These are phyloP conservation scores for Bombyx mandarina DNA, from an alignment of 1,140 invertebrate genomes.

Conservation along the genomic window DNA sequence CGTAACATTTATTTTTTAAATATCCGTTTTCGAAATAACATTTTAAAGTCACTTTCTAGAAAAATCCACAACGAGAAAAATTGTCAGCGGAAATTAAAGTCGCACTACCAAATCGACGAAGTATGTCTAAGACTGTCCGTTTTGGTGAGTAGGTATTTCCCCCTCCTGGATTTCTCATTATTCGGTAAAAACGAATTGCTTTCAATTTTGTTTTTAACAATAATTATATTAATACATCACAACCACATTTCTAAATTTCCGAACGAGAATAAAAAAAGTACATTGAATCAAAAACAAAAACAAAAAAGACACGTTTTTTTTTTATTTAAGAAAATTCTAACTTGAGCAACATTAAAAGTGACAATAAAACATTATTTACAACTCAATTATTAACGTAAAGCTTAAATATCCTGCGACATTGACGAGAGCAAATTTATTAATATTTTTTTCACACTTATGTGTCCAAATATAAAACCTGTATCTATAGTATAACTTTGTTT, in stretches of 20 bases:
- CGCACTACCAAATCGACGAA: too few species aligned
- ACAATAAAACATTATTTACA: constrained; percentile 49
- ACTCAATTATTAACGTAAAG: too few species aligned
- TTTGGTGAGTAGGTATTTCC: too few species aligned
- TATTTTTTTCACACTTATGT: too few species aligned
- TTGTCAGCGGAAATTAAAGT: too few species aligned
- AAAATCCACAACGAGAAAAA: too few species aligned
- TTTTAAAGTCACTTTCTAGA: constrained; percentile 48
- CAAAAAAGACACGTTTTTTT: background rate
- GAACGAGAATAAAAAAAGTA: constrained; percentile 10
- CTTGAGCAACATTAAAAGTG: constrained; percentile 55
- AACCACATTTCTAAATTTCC: constrained; percentile 44
- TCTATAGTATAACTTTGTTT: too few species aligned
- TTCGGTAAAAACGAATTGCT: constrained; percentile 35
- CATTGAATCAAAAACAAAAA: background rate
- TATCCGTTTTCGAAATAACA: constrained; percentile 42
- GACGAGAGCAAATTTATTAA: too few species aligned
- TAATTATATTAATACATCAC: constrained; percentile 48
- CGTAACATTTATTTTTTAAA: constrained; percentile 13
- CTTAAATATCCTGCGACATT: too few species aligned
- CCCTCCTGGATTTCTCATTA: constrained; percentile 5
- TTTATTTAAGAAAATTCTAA: constrained; percentile 16
- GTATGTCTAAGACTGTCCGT: too few species aligned
- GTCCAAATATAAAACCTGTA: too few species aligned
- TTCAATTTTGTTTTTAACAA: constrained; percentile 19